These are phyloP conservation scores for Hypothenemus hampei DNA, from an alignment of 1,140 invertebrate genomes.

Conservation along the genomic window DNA sequence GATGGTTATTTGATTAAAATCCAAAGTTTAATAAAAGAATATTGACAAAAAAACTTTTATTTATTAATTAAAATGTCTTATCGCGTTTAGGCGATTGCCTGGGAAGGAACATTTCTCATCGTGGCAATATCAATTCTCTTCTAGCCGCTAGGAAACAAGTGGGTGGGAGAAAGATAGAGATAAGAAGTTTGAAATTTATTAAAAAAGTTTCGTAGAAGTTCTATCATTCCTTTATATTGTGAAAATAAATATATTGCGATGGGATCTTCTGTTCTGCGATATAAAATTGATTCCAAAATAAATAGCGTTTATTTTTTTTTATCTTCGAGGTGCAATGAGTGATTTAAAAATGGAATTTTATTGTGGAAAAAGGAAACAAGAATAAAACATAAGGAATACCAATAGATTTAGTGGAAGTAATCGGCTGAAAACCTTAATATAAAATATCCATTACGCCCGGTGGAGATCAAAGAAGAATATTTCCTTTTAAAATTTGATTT, in stretches of 20 bases:
- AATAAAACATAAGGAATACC: too few species aligned
- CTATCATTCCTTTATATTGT: conserved; percentile 6
- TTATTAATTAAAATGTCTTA: too few species aligned
- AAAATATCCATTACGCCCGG: not conserved
- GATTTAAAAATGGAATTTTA: too few species aligned
- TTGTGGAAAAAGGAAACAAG: too few species aligned
- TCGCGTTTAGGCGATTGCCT: too few species aligned
- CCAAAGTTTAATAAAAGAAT: too few species aligned
- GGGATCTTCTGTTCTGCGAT: too few species aligned
- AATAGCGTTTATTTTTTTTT: not conserved
- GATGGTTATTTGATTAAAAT: too few species aligned
- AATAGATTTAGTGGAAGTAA: not conserved
- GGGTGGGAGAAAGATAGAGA: too few species aligned
- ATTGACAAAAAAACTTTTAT: too few species aligned
- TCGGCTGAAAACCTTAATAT: not conserved
- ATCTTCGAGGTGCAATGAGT: too few species aligned
- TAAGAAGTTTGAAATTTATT: conserved; percentile 27
- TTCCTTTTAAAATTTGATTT: not conserved
- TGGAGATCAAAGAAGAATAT: not conserved
- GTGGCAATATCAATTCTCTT: conserved; percentile 18
- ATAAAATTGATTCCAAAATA: conserved; percentile 2
- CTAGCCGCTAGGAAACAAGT: conserved; percentile 5
- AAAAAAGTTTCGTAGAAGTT: conserved; percentile 26
- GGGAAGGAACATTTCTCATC: too few species aligned
- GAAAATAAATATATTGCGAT: conserved; percentile 6